phyloP scores from a whole-genome alignment of 2,888 invertebrate species.

The Teleiodes luculella region DNA sequence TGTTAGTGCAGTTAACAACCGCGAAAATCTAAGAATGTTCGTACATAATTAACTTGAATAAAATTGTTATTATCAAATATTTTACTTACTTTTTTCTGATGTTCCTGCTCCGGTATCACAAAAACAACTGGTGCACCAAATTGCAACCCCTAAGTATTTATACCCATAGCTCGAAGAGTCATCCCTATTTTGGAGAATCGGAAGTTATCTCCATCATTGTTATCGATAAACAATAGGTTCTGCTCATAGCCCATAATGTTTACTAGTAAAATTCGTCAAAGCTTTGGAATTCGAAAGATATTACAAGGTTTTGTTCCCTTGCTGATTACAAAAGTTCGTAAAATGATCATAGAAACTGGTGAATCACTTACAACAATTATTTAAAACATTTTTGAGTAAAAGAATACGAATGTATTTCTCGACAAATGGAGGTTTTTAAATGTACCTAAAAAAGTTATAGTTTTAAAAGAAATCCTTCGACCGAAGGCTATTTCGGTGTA shows the following conservation, averaged over 20 bases:
- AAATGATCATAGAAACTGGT: background rate
- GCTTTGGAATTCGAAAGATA: conserved; percentile 43
- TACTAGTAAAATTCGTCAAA: conserved; percentile 45
- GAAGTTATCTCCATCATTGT: conserved; percentile 53
- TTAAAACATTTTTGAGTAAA: too few relatives aligned
- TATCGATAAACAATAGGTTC: conserved; percentile 31
- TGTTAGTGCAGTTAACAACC: too few relatives aligned
- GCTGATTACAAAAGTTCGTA: background rate
- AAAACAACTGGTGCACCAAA: conserved; percentile 37
- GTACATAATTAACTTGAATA: too few relatives aligned
- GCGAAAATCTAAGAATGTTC: too few relatives aligned
- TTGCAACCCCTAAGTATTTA: conserved; percentile 43
- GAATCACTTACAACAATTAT: background rate
- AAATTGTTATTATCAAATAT: background rate
- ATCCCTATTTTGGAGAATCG: conserved; percentile 31
- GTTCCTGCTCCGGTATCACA: conserved; percentile 26
- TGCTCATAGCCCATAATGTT: conserved; percentile 25
- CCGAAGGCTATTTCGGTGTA: background rate
- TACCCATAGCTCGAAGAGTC: conserved; percentile 33
- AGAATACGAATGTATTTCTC: background rate
- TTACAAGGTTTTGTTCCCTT: conserved; percentile 6
- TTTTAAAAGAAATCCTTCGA: background rate
- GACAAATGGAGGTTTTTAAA: too few relatives aligned
- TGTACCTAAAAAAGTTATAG: too few relatives aligned
- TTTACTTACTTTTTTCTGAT: conserved; percentile 40